phyloP scores from a whole-genome alignment of 2,113 vertebrate species.

The Microcebus jonahi region DNA sequence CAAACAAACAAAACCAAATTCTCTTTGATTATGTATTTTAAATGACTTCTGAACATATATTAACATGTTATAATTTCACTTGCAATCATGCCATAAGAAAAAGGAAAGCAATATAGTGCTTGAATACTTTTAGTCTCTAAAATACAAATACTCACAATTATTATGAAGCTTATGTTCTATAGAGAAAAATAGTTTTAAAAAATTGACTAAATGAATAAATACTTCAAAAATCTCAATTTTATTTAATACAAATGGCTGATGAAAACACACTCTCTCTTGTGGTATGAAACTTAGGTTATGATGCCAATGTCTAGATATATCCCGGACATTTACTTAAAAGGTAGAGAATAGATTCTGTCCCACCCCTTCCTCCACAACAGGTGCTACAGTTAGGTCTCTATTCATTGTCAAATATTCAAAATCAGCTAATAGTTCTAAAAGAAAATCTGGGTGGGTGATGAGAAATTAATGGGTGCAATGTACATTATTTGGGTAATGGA shows the following conservation, averaged over 20 bases:
- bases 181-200: background rate
- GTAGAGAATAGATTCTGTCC: background rate
- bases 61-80: background rate
- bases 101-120: background rate
- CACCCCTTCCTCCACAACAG: background rate
- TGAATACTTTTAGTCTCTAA: background rate
- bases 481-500: no score
- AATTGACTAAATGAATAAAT: background rate
- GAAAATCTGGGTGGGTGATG: no score
- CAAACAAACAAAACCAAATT: background rate
- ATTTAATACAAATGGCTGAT: background rate
- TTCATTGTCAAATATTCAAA: background rate
- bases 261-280: background rate
- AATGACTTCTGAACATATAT: constrained; percentile 40
- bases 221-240: background rate
- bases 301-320: background rate
- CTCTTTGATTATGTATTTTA: constrained; percentile 13
- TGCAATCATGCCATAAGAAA: background rate
- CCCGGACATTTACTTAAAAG: background rate
- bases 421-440: background rate
- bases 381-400: background rate
- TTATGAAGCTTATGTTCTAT: background rate
- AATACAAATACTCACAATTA: background rate
- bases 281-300: background rate
- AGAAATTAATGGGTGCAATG: no score